These are phyloP conservation scores for Carduelis carduelis DNA, from an alignment of 2,797 vertebrate genomes.

Conservation along the genomic window DNA sequence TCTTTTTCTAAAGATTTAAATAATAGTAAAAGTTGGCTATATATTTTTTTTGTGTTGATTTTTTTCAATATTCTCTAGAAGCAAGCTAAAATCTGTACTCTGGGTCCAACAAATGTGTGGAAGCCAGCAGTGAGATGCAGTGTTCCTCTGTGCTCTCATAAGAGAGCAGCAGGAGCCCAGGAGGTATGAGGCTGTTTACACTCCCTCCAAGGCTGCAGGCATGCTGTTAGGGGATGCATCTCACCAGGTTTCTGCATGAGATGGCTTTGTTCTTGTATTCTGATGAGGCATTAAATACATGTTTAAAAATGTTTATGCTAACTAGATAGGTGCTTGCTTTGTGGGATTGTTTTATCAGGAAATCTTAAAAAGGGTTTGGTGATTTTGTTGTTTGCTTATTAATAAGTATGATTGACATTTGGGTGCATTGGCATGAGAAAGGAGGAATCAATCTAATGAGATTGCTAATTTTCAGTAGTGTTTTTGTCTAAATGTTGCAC, in stretches of 20 bases:
- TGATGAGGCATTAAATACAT: conserved; percentile 68
- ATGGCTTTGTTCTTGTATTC: conserved; percentile 41
- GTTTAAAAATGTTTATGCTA: conserved; percentile 74
- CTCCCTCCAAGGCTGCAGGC: conserved; percentile 10
- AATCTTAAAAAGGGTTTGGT: neutral
- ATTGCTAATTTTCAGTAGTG: neutral
- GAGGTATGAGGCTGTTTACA: neutral
- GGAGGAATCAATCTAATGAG: neutral
- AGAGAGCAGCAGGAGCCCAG: neutral
- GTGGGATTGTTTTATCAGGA: neutral
- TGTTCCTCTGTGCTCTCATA: neutral
- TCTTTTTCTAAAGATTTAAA: neutral
- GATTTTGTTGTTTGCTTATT: neutral
- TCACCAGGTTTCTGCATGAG: neutral
- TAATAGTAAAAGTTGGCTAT: neutral
- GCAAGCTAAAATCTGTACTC: neutral
- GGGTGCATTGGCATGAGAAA: neutral
- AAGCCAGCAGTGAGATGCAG: neutral
- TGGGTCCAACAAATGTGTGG: neutral
- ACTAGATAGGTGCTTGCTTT: neutral
- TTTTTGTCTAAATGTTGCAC: neutral
- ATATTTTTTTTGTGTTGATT: neutral
- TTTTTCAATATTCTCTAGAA: neutral
- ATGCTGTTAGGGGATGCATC: neutral
- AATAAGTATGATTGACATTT: neutral